Base-by-base conservation (phyloP, 2,888 invertebrate species). In the Protonemura montana region DNA sequence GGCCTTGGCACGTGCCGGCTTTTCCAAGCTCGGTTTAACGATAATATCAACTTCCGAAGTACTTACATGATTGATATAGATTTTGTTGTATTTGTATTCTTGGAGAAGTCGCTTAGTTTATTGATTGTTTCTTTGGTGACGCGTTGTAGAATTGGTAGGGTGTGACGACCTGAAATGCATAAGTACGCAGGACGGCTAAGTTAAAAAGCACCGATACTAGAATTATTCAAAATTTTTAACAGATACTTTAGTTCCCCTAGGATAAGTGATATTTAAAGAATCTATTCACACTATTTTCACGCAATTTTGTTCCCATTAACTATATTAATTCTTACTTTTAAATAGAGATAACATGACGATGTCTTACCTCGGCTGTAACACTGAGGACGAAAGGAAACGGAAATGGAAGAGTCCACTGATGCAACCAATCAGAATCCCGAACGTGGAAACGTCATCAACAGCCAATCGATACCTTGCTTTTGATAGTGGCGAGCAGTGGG, bases 341-440 rank as follows among this genome's bases (percentile, higher is more conserved):
- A 76, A 76, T 27, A 84, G 76, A 59, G 84, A n/a, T 84, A 84
- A 84, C 84, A 84, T 84, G 84, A 84, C 27, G 84, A 84, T 28
- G 76, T 59, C 84, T 84, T 84, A 84, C 84, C 84, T 84, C 42
- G 29, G 84, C 59, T 25, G 28, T 59, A 13, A 29, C 27, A 84
- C 84, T 84, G 59, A 59, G 59, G 84, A 84, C 84, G 84, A 84
- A 84, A 84, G 84, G 84, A 84, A 84, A 84, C 59, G 30, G 81
- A 81, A 29, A 28, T 78, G 81, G 30, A n/a, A n/a, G 30, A 81
- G 28, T 81, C 81, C 30, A 26, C 26, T 26, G 21, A 78, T 5
- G 21, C 78, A 30, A 2, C 81, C 29, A 81, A 81, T 81, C 29
- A 30, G 21, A 59, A 59, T 1, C 59, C 21, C 21, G 59, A 7